A percentile compares a stretch with the other conserved stretches of the same genome.
phyloP scores from a whole-genome alignment of 2,113 vertebrate species.

The Hirundichthys speculiger region DNA sequence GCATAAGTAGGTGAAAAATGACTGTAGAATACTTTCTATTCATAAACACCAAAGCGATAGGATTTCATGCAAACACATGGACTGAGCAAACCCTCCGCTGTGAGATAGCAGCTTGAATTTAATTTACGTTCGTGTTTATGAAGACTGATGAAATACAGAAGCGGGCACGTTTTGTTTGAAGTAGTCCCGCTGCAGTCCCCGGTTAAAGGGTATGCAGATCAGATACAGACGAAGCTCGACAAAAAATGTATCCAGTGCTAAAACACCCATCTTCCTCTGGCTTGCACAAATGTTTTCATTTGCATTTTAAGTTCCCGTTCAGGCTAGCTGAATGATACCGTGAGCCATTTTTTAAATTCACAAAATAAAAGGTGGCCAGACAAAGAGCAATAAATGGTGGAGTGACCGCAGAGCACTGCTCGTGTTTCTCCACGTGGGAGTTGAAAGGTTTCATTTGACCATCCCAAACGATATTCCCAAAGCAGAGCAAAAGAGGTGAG shows the following conservation, averaged over 20 bases:
- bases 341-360: no score
- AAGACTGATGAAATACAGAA: conserved; percentile 16
- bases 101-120: neutral
- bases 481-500: neutral
- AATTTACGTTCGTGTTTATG: conserved; percentile 2
- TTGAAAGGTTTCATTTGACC: conserved; percentile 13
- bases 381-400: no score
- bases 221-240: conserved; percentile 15
- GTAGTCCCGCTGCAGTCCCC: conserved; percentile 6
- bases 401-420: neutral
- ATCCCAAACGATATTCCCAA: conserved; percentile 9
- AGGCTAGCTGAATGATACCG: conserved; percentile 44
- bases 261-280: conserved; percentile 15
- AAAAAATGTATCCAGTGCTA: conserved; percentile 43
- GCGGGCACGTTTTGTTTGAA: neutral
- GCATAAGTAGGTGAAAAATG: no score
- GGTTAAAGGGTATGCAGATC: conserved; percentile 11
- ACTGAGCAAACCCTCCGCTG: neutral
- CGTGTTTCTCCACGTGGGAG: neutral
- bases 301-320: conserved; percentile 15
- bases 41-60: conserved; percentile 17
- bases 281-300: conserved; percentile 15
- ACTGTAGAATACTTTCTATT: conserved; percentile 10
- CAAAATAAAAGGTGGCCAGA: no score
- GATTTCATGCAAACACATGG: conserved; percentile 30